Evolutionary conservation across 2,797 vertebrate genomes (phyloP).

Genomic region (Centropyge bicolor): DNA sequence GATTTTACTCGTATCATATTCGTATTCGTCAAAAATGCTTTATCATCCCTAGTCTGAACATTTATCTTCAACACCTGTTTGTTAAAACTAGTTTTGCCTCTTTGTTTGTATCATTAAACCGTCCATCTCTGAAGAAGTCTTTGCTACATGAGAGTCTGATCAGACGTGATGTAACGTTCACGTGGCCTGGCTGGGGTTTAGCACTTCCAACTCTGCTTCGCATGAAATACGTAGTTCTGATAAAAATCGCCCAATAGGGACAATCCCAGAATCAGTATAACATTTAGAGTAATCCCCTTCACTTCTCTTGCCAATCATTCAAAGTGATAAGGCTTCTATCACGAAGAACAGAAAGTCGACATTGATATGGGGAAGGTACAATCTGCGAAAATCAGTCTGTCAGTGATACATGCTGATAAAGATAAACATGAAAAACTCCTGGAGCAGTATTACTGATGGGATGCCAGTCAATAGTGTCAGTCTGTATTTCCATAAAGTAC

Average conservation of each 20-base stretch:
- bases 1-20: too few species aligned
- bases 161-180: not conserved
- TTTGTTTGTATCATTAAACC: not conserved
- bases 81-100: not conserved
- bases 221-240: slow-evolving; percentile 7
- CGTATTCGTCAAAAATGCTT: too few species aligned
- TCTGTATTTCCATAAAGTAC: not conserved
- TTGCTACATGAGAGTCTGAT: not conserved
- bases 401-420: slow-evolving; percentile 4
- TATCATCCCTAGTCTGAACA: too few species aligned
- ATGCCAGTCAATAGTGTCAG: not conserved
- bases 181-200: not conserved
- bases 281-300: slow-evolving; percentile 28
- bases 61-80: not conserved
- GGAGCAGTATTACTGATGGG: not conserved
- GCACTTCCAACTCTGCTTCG: not conserved
- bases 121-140: not conserved
- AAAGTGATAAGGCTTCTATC: slow-evolving; percentile 16
- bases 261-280: slow-evolving; percentile 12
- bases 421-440: slow-evolving; percentile 5
- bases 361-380: not conserved
- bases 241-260: not conserved
- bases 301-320: slow-evolving; percentile 8
- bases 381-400: slow-evolving; percentile 14
- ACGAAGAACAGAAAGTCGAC: slow-evolving; percentile 12